A percentile compares a stretch with the other conserved stretches of the same genome.
phyloP scores from a whole-genome alignment of 2,888 invertebrate genomes.

The Xanthorhoe designata region DNA sequence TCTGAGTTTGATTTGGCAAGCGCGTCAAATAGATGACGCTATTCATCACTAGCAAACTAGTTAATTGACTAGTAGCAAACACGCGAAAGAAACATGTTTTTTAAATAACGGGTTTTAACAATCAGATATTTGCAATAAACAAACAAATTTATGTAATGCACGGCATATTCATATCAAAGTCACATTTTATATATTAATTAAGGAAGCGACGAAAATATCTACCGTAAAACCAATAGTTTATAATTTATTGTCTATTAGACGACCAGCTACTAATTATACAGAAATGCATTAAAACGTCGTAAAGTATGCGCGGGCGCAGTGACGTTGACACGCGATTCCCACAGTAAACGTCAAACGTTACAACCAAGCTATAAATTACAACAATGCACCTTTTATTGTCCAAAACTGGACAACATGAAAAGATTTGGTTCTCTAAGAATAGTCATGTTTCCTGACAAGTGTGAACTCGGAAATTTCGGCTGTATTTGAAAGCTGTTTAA shows the following conservation, averaged over 20 bases:
- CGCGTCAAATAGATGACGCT: neutral
- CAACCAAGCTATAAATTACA: constrained; percentile 40
- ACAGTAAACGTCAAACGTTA: constrained; percentile 42
- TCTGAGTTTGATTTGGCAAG: constrained; percentile 20
- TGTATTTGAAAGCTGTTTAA: neutral
- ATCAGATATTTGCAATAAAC: neutral
- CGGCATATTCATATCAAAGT: neutral
- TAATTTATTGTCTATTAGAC: constrained; percentile 38
- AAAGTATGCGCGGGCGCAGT: constrained; percentile 33
- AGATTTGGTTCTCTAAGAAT: constrained; percentile 2
- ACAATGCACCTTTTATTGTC: constrained; percentile 39
- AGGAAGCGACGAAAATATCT: constrained; percentile 27
- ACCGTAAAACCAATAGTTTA: constrained; percentile 26
- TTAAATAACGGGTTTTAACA: neutral
- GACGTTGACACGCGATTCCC: constrained; percentile 38
- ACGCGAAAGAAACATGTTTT: neutral
- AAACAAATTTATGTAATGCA: constrained; percentile 7
- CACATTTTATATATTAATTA: constrained; percentile 12
- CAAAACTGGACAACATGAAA: constrained; percentile 20
- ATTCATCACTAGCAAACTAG: neutral
- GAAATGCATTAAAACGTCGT: constrained; percentile 45
- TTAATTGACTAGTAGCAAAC: neutral
- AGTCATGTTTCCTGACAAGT: neutral
- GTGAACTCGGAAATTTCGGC: constrained; percentile 2
- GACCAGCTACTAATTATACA: constrained; percentile 43